phyloP scores from a whole-genome alignment of 2,113 vertebrate genomes.

The Channa argus region DNA sequence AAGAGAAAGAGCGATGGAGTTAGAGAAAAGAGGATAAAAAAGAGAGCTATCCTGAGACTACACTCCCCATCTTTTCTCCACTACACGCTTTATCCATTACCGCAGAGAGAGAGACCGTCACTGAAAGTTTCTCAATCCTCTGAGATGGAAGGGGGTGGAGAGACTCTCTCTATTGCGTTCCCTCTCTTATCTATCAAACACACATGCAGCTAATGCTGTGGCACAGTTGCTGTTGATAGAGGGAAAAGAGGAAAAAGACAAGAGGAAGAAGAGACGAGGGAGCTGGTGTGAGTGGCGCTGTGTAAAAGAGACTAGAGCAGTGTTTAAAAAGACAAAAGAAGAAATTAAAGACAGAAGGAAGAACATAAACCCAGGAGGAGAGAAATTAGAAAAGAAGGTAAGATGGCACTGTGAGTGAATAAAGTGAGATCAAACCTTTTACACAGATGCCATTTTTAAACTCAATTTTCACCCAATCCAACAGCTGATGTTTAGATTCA shows the following conservation, averaged over 20 bases:
- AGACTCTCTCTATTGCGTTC: conserved; percentile 34
- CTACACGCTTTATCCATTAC: conserved; percentile 78
- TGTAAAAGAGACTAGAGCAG: conserved; percentile 6
- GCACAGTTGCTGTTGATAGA: neutral
- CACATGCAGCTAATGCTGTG: conserved; percentile 14
- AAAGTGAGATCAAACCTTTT: conserved; percentile 33
- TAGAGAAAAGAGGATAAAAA: conserved; percentile 26
- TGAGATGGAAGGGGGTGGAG: conserved; percentile 43
- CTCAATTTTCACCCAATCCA: conserved; percentile 49
- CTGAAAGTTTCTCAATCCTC: conserved; percentile 69
- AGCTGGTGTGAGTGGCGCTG: neutral
- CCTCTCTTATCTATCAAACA: conserved; percentile 29
- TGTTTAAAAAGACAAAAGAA: conserved; percentile 17
- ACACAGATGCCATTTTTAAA: conserved; percentile 46
- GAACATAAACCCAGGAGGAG: neutral
- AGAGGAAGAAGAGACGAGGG: neutral
- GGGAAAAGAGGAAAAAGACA: conserved; percentile 4
- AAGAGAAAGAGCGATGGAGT: conserved; percentile 2
- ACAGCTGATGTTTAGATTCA: conserved; percentile 52
- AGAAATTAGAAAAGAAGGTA: neutral
- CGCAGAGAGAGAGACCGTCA: conserved; percentile 55
- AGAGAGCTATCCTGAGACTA: conserved; percentile 30
- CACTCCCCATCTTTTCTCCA: conserved; percentile 26
- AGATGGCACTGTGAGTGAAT: neutral
- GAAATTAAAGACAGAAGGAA: neutral